These are phyloP conservation scores for Neolamprologus ventralis DNA, from an alignment of 2,113 vertebrate genomes.

Conservation along the genomic window DNA sequence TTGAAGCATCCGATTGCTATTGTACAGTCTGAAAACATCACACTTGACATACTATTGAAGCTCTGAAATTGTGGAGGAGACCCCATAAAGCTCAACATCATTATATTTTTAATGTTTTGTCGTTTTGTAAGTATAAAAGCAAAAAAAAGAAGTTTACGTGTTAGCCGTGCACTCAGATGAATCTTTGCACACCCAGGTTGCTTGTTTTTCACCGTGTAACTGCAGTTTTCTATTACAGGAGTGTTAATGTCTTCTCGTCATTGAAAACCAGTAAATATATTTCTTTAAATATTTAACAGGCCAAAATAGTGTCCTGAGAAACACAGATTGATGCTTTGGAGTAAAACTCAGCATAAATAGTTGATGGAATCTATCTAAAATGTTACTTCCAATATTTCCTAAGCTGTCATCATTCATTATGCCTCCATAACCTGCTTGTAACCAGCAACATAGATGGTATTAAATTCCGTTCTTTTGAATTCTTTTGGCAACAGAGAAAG, in stretches of 20 bases:
- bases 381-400: background rate
- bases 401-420: background rate
- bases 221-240: background rate
- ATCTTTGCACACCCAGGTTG: background rate
- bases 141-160: background rate
- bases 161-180: background rate
- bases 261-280: background rate
- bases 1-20: background rate
- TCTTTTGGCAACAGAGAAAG: background rate
- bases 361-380: background rate
- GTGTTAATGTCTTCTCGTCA: background rate
- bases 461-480: fast-evolving
- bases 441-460: background rate
- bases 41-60: background rate
- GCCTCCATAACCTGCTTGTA: background rate
- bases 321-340: background rate
- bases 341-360: background rate
- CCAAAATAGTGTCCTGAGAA: background rate
- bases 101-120: background rate
- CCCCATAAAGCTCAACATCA: background rate
- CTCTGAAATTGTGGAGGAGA: background rate
- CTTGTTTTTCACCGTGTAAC: background rate
- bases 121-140: background rate
- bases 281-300: background rate
- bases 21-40: background rate